Evolutionary conservation across 2,797 vertebrate genomes (phyloP), one percentile per base, ranked within the genome.

Genomic region (Simalia tracyae): DNA sequence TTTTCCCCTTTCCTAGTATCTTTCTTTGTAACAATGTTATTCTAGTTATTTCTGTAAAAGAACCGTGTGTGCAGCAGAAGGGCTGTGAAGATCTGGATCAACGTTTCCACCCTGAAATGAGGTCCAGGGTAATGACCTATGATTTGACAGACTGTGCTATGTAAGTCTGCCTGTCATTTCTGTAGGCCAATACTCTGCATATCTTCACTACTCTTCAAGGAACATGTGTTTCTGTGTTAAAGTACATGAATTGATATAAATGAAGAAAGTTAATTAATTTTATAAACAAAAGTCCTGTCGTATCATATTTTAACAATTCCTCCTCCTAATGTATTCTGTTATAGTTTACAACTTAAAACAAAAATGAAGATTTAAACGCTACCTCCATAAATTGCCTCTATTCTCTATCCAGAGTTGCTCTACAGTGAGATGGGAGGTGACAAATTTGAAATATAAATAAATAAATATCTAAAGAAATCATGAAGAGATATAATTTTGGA

Each of bases 61-160:
- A 92, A 93, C 24, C 7, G 11, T 56, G 26, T 7, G 28, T 60
- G 66, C 28, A 60, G 66, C 15, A 42, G 56, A 42, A 89, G 85
- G 50, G 26, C 46, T 84, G n/a, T 54, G 66, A 89, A 42, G 28
- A 19, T 19, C 60, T 15, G 3, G 2, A 68, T 56, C 31, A 66
- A 66, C 28, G 8, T 54, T 94, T 89, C 24, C 59, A 31, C 0
- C 84, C 87, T 92, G 92, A 95, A 94, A 31, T 91, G 96, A 96
- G 96, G 92, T 95, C 93, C 96, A 98, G 98, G 97, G 97, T 92
- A 96, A 98, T 98, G 98, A 98, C 98, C 98, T 98, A 98, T 98
- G 97, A 98, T 97, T 96, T 98, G 97, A 98, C 97, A 98, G 98
- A 97, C 95, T 95, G 90, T 95, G 14, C 66, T 86, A 90, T 93